phyloP scores from a whole-genome alignment of 2,797 vertebrate genomes.

The Pangasius djambal region DNA sequence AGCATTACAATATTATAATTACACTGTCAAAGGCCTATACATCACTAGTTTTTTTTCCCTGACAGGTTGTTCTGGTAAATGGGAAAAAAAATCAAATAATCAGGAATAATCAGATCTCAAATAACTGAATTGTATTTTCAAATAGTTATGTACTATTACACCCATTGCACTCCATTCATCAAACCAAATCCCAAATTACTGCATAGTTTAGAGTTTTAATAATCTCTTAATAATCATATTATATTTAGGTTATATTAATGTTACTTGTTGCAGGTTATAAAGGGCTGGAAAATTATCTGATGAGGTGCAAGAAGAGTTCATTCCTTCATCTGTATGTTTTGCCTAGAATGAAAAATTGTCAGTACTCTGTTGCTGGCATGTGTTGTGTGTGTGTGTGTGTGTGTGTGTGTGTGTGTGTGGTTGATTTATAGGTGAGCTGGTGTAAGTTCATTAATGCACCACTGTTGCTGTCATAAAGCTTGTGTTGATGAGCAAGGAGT shows the following conservation, averaged over 20 bases:
- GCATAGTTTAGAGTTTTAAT: background rate
- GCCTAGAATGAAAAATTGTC: background rate
- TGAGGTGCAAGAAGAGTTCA: background rate
- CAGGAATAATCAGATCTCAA: background rate
- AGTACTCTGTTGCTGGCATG: background rate
- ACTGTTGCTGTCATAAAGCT: background rate
- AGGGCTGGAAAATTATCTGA: too few species aligned
- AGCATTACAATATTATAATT: background rate
- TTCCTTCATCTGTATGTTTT: background rate
- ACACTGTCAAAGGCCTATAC: slow-evolving; percentile 5
- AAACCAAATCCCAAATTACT: background rate
- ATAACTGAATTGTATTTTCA: background rate
- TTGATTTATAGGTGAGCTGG: background rate
- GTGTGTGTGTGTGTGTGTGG: background rate
- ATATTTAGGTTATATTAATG: background rate
- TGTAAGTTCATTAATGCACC: background rate
- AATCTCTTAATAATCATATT: background rate
- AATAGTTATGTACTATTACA: background rate
- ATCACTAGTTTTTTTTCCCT: background rate
- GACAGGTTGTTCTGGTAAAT: background rate
- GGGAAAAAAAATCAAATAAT: background rate
- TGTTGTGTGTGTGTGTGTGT: background rate
- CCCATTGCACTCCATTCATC: too few species aligned
- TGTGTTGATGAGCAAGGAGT: background rate
- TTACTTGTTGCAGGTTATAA: background rate